Conservation (phyloP, 2,113 vertebrate genomes). For the Serinus canaria region DNA sequence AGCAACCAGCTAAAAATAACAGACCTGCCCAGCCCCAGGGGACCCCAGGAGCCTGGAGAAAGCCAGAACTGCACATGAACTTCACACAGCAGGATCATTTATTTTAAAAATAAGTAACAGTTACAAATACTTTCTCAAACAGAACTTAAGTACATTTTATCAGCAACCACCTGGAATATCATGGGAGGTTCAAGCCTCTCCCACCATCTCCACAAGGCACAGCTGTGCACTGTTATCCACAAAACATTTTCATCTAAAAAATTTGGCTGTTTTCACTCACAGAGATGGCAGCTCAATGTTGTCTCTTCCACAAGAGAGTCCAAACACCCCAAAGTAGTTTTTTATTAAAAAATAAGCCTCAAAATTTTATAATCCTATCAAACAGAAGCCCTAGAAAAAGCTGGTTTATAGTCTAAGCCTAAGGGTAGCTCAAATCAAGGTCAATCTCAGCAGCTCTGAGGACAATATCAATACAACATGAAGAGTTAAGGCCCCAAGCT, state of each 20-base stretch:
- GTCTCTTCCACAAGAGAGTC: background rate
- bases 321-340: background rate
- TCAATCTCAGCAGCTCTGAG: background rate
- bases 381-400: background rate
- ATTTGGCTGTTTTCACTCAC: background rate
- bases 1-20: background rate
- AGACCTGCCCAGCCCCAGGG: background rate
- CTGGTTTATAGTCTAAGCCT: background rate
- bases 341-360: background rate
- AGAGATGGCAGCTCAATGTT: background rate
- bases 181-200: background rate
- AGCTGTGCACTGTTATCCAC: background rate
- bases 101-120: slow-evolving; percentile 57
- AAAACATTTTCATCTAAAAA: background rate
- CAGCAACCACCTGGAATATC: background rate
- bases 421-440: background rate
- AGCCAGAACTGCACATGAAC: background rate
- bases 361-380: background rate
- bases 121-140: background rate
- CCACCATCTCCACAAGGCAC: background rate
- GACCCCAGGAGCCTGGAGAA: background rate
- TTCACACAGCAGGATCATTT: slow-evolving; percentile 59
- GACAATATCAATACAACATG: background rate
- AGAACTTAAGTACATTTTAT: background rate
- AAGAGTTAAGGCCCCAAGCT: background rate